Base-by-base conservation (phyloP, 2,113 vertebrate genomes). In the Cryptoleucopteryx plumbea region DNA sequence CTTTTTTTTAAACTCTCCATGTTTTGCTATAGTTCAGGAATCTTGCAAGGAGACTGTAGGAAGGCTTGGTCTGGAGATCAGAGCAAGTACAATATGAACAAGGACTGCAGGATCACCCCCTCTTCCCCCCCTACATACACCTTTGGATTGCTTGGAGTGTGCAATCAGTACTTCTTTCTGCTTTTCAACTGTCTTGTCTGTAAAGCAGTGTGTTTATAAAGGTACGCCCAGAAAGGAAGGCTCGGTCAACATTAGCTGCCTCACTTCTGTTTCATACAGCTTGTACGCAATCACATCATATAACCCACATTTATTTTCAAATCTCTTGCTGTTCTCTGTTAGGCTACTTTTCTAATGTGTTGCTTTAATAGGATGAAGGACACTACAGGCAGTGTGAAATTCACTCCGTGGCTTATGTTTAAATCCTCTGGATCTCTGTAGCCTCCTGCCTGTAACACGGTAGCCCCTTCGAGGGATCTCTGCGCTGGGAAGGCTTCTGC, bases 71-170 rank as follows among this genome's bases (percentile, higher is more conserved):
- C 20, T 79, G 67, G 40, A 58, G 71, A 21, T 45, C 16, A 31
- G 13, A 29, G 11, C 16, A 66, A 75, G 32, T 0, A 2, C 16
- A 23, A 0, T 1, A 36, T 16, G 31, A 92, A 16, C 52, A 68
- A 72, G 16, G 47, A 32, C 9, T 17, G 63, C 55, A 71, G 72
- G 11, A 43, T 50, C 40, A 43, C 2, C 9, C 12, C 29, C 32
- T 43, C 23, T 38, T n/a, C 11, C 22, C 2, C 27, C 26, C 2
- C 25, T 4, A 9, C 13, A 10, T 13, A 6, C 8, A 16, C 5
- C 21, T 77, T 20, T 38, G 50, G 45, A 23, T 12, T 62, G 8
- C 18, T 34, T 17, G 25, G 47, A 70, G 27, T 0, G 3, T 3
- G 7, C 9, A 8, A 16, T 11, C 22, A 58, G 38, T 31, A 2